Evolutionary conservation across 2,888 invertebrate species (phyloP), one percentile per base, ranked within the genome.

Genomic region (Andrena hattorfiana): DNA sequence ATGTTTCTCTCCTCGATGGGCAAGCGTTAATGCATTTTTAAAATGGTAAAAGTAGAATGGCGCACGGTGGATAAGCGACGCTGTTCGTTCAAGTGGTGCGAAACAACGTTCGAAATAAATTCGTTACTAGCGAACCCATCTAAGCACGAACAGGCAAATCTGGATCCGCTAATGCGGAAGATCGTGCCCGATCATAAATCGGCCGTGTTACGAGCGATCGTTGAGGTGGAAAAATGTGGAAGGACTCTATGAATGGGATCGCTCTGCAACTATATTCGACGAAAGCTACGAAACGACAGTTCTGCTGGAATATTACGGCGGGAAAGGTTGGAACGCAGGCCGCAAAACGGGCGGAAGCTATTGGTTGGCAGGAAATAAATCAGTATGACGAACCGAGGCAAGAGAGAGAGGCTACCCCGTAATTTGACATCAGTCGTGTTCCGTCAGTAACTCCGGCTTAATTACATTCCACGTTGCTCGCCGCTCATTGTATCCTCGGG

Each of bases 401-500:
- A 32, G 81, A 51, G 59, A 30, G 75, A 49, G 35, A 74, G 56
- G 75, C 67, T 73, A 83, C 83, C 85, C 89, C 89, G 91, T 92
- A 92, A 92, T 92, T 92, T 92, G 92, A 92, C 92, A 90, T 88
- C 87, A 90, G 90, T 88, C 91, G 89, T 90, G 89, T 87, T 89
- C 89, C 87, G 88, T 88, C 89, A 79, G 89, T 85, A 79, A 90
- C 91, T 90, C 90, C 88, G 79, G 90, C 92, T 92, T 93, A 93
- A 93, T 93, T 93, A 92, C 93, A 93, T 93, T 93, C 93, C 93
- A 87, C 89, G 84, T 87, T 88, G 86, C 83, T 70, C 83, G 82
- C 82, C 85, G 85, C 88, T 91, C 89, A 92, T 91, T 90, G 91
- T 91, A 89, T 90, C 85, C 88, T 87, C 84, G 84, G 87, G 88